Conservation (phyloP, 2,888 invertebrate genomes). For the Heliconius hortense region DNA sequence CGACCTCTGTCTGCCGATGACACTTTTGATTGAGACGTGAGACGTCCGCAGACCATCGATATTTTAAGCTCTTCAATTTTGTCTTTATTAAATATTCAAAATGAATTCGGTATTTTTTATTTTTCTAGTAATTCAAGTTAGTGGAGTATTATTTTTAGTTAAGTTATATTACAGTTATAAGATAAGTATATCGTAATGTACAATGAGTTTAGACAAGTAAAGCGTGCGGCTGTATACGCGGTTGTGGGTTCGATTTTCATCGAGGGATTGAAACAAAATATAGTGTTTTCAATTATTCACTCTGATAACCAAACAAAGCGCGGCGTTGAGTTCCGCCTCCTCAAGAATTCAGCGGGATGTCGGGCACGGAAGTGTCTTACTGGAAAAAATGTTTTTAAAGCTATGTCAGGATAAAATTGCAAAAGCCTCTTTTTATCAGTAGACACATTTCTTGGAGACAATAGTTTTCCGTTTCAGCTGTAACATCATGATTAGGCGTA, state of each 20-base stretch:
- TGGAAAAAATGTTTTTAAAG: background rate
- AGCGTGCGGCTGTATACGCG: background rate
- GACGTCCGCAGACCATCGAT: slow-evolving; percentile 1
- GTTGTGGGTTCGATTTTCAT: background rate
- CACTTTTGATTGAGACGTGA: slow-evolving; percentile 21
- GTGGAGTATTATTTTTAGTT: background rate
- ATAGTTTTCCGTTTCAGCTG: slow-evolving; percentile 34
- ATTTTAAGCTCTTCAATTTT: slow-evolving; percentile 13
- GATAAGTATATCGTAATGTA: no score
- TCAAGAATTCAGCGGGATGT: no score
- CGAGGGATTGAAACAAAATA: background rate
- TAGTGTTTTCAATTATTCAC: background rate
- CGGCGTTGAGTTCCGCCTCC: background rate
- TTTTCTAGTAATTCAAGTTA: background rate
- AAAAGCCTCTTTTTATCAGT: slow-evolving; percentile 11
- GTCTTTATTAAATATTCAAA: slow-evolving; percentile 10
- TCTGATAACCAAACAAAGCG: background rate
- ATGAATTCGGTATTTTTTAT: background rate
- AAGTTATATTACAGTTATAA: no score
- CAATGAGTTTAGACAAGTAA: no score
- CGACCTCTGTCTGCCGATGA: slow-evolving; percentile 21
- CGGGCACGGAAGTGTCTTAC: no score
- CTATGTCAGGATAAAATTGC: slow-evolving; percentile 6
- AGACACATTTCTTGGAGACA: slow-evolving; percentile 36
- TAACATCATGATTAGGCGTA: slow-evolving; percentile 31